Base-by-base conservation (phyloP, 1,140 invertebrate species). In the Diprion similis region DNA sequence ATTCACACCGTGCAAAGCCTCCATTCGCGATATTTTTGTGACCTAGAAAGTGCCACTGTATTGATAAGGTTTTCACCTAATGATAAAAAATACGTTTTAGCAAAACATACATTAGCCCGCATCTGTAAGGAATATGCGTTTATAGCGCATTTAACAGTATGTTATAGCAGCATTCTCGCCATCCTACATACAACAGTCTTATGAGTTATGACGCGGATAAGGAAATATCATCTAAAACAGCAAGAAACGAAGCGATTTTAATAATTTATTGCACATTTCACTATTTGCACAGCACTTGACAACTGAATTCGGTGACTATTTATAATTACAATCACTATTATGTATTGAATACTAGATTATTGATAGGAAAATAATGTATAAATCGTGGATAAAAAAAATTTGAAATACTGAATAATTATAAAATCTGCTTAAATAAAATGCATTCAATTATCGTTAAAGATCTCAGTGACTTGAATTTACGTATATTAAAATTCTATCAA, bases 221-320 rank as follows among this genome's bases (percentile, higher is more conserved):
- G 24, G 1, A 37, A 37, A 37, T 37, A 37, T 37, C 24, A 37
- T 37, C 24, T 37, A 4, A 37, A 37, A 37, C 24, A 37, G 24
- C 2, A 37, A 37, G 24, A 37, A 37, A 37, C 24, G 2, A 37
- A 37, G 24, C 24, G 24, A 37, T 37, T 37, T 59, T 15, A 17
- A 59, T 59, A 4, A 59, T 59, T 59, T 59, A 59, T 59, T 59
- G 51, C 51, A 59, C 51, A 15, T 59, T 51, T 51, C 51, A 59
- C 51, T 59, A 37, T 37, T 59, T 59, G 51, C n/a, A 59, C 51
- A 59, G 51, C 11, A 59, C n/a, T 59, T 59, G n/a, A 59, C 51
- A 59, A 59, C 51, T 59, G 11, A 9, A 59, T 59, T 17, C 11
- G 4, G n/a, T 59, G 51, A 59, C n/a, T 15, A 59, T 59, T 37